These are phyloP conservation scores for Drosophila persimilis DNA, from an alignment of 1,140 invertebrate genomes.

Conservation along the genomic window DNA sequence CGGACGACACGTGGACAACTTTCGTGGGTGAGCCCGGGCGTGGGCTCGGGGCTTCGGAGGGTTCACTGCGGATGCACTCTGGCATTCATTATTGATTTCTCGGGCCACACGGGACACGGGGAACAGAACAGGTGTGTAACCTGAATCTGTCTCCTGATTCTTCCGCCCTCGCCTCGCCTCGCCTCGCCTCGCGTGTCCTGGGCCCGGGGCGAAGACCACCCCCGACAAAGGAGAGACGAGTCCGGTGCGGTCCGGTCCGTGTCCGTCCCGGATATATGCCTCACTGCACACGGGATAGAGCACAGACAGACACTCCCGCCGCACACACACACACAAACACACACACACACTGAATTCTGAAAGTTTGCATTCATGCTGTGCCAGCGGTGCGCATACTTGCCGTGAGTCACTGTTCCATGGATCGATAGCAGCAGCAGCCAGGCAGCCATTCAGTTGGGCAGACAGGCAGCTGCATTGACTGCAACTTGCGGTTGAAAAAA, in stretches of 20 bases:
- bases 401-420: constrained; percentile 35
- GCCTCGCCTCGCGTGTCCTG: background rate
- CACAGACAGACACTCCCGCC: background rate
- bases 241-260: background rate
- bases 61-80: too few relatives aligned
- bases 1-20: constrained; percentile 10
- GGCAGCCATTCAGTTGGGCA: constrained; percentile 15
- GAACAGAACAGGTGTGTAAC: constrained; percentile 63
- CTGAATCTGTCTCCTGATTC: constrained; percentile 40
- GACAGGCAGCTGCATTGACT: constrained; percentile 52
- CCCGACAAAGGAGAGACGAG: background rate
- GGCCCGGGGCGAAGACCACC: background rate
- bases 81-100: constrained; percentile 28
- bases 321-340: too few relatives aligned
- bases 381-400: constrained; percentile 4
- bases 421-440: constrained; percentile 72
- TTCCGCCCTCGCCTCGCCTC: background rate
- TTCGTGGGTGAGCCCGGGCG: background rate
- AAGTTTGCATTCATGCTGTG: constrained; percentile 4
- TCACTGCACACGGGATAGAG: constrained; percentile 44
- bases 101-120: constrained; percentile 7
- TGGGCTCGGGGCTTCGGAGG: too few relatives aligned
- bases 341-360: too few relatives aligned
- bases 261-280: constrained; percentile 43
- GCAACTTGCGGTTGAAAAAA: constrained; percentile 49